Base-by-base conservation (phyloP, 2,888 invertebrate genomes). In the Leucophora obtusa region DNA sequence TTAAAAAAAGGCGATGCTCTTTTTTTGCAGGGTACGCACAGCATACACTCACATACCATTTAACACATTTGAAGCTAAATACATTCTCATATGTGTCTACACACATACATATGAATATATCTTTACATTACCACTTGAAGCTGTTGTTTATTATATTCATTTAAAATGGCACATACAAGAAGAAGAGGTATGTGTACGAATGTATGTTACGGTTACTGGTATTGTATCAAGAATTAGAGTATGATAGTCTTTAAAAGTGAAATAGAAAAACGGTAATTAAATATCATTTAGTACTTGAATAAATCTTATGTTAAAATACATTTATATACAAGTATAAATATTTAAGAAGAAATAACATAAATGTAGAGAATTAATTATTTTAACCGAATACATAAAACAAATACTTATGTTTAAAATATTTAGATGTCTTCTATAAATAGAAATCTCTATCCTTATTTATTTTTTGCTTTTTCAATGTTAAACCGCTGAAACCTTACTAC, bases 81-180 rank as follows among this genome's bases (percentile, higher is more conserved):
- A 28, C 28, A 28, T 7, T 6, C 28, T 28, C 7, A 28, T 7
- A 28, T 28, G 6, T 28, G 28, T 28, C 28, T 28, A 28, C 28
- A 28, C 28, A 28, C 28, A 28, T 28, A 7, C 28, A 38, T 11
- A 11, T 38, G 11, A 38, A 38, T 11, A 11, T 11, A 11, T 38
- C 11, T 38, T 38, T 38, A 11, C 11, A 38, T 38, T 38, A 38
- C 11, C 38, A 9, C 38, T 11, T 38, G 4, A 38, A 33, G 38
- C 18, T 38, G 24, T 43, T 43, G 15, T 66, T 54, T 66, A 53
- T 66, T 66, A 38, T 66, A 35, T 54, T 38, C 66, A 56, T 54
- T 66, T 54, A 21, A 28, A 53, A 66, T 53, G 10, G 11, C 18
- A 38, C 10, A 38, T 43, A 38, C 17, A 14, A 15, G 47, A 24